phyloP scores from a whole-genome alignment of 2,888 invertebrate species.

The Seira musarum region DNA sequence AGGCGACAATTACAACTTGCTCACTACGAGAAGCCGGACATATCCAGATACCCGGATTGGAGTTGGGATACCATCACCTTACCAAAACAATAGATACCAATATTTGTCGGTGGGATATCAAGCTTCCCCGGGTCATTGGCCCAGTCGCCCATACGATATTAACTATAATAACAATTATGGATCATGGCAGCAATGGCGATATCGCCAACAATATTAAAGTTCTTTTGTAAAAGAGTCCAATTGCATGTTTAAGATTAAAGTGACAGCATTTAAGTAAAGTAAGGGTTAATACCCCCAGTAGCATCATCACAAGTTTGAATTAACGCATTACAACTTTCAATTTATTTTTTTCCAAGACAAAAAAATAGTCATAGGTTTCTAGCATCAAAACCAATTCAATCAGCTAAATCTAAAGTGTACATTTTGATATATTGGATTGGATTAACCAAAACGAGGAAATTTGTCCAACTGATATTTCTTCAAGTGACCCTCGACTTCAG shows the following conservation, averaged over 20 bases:
- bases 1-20: neutral
- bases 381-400: no score
- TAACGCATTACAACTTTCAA: no score
- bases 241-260: no score
- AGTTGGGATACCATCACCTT: neutral
- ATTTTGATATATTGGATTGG: no score
- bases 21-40: neutral
- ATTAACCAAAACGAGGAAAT: constrained; percentile 1
- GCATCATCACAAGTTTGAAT: no score
- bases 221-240: neutral
- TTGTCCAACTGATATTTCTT: neutral
- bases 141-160: neutral
- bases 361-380: no score
- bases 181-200: constrained; percentile 1
- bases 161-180: neutral
- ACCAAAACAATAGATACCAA: neutral
- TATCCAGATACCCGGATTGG: neutral
- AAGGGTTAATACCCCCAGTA: no score
- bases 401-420: no score
- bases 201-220: constrained; percentile 1
- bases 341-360: no score
- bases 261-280: no score
- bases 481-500: neutral
- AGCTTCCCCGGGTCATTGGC: neutral
- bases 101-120: neutral